Conservation (phyloP, 2,888 invertebrate genomes). For the Eilema caniola region DNA sequence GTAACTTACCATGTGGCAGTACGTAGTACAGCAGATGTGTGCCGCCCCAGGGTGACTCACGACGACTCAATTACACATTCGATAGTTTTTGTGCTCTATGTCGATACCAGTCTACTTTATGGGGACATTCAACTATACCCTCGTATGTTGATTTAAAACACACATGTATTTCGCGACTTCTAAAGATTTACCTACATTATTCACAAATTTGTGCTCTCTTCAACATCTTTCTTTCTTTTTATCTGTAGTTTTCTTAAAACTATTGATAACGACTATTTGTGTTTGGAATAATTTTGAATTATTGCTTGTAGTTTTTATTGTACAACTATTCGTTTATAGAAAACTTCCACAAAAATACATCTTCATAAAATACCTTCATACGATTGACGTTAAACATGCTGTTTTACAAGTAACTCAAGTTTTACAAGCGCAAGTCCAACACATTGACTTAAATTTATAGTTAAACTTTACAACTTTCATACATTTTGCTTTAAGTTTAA, state of each 20-base stretch:
- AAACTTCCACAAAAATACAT: constrained; percentile 22
- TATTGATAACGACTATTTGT: neutral
- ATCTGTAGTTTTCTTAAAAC: neutral
- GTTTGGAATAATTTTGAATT: neutral
- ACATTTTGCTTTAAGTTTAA: constrained; percentile 50
- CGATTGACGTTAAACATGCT: constrained; percentile 41
- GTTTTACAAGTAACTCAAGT: constrained; percentile 51
- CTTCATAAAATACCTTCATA: constrained; percentile 33
- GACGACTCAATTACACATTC: constrained; percentile 86
- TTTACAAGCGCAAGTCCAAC: constrained; percentile 41
- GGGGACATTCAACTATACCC: constrained; percentile 57
- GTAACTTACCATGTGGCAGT: constrained; percentile 59
- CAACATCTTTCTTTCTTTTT: neutral
- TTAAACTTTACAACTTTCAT: constrained; percentile 51
- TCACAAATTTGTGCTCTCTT: neutral
- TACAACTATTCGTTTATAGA: constrained; percentile 24
- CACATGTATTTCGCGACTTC: neutral
- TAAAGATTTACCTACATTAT: neutral
- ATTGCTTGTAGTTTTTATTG: constrained; percentile 23
- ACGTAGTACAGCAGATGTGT: constrained; percentile 79
- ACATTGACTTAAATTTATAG: constrained; percentile 49
- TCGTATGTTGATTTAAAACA: constrained; percentile 13
- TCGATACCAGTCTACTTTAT: constrained; percentile 50
- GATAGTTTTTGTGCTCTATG: constrained; percentile 78
- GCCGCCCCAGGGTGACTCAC: constrained; percentile 75